phyloP scores from a whole-genome alignment of 1,140 invertebrate genomes.

The Cryptotermes secundus region DNA sequence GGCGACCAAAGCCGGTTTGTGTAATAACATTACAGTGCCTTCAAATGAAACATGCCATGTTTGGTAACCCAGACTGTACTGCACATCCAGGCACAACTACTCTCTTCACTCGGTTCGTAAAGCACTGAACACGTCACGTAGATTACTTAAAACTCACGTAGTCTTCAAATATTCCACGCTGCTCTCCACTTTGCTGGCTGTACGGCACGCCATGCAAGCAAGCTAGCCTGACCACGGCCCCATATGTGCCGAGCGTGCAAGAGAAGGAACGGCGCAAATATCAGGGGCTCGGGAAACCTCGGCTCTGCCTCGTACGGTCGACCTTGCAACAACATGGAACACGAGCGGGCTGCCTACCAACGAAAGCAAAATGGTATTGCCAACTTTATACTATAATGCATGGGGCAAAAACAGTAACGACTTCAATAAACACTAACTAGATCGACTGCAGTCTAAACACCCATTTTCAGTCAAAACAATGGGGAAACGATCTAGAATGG shows the following conservation, averaged over 20 bases:
- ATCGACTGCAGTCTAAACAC: no score
- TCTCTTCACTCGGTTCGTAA: neutral
- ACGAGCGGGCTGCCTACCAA: neutral
- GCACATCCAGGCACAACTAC: neutral
- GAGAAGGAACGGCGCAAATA: slow-evolving; percentile 39
- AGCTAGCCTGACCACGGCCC: slow-evolving; percentile 24
- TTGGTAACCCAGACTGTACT: no score
- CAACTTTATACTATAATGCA: neutral
- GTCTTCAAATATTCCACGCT: neutral
- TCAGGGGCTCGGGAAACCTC: slow-evolving; percentile 37
- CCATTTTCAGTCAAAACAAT: no score
- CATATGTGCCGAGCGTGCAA: slow-evolving; percentile 34
- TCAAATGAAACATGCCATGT: neutral
- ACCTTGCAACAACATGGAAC: slow-evolving; percentile 29
- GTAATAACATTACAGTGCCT: neutral
- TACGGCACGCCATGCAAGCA: slow-evolving; percentile 3
- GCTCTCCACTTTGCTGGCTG: neutral
- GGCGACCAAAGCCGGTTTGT: neutral
- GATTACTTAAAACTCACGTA: neutral
- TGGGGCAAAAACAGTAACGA: no score
- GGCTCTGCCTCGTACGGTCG: slow-evolving; percentile 26
- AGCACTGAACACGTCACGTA: neutral
- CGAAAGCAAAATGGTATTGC: neutral
- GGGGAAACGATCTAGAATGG: no score
- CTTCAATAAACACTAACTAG: no score